Evolutionary conservation across 2,113 vertebrate species (phyloP).

Genomic region (Bothrops jararaca): DNA sequence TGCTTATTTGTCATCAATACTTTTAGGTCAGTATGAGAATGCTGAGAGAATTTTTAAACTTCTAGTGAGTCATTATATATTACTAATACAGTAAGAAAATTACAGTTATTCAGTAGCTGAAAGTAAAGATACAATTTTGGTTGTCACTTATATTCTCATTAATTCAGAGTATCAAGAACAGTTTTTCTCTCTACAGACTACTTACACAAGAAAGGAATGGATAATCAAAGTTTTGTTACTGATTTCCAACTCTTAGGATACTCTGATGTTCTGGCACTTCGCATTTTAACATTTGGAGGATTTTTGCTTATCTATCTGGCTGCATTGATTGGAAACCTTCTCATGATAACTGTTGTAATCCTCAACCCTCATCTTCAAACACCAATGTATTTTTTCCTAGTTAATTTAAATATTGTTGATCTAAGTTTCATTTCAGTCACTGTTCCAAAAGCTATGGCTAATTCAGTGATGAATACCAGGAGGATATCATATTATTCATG

Average conservation of each 20-base stretch:
- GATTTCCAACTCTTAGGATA: not conserved
- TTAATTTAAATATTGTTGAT: not conserved
- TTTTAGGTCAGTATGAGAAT: not conserved
- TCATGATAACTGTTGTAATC: not conserved
- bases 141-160: not conserved
- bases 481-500: not conserved
- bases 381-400: not conserved
- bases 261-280: not conserved
- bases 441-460: not conserved
- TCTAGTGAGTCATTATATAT: not conserved
- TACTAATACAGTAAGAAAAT: not conserved
- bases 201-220: not conserved
- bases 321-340: not conserved
- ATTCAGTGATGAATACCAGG: not conserved
- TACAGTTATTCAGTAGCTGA: not conserved
- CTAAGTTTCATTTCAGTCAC: not conserved
- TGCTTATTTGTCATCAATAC: not conserved
- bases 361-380: not conserved
- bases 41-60: not conserved
- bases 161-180: not conserved
- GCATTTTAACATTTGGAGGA: not conserved
- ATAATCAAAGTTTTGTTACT: not conserved
- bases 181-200: not conserved
- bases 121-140: not conserved
- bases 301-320: not conserved